Evolutionary conservation across 1,140 invertebrate genomes (phyloP).

Genomic region (Popillia japonica): DNA sequence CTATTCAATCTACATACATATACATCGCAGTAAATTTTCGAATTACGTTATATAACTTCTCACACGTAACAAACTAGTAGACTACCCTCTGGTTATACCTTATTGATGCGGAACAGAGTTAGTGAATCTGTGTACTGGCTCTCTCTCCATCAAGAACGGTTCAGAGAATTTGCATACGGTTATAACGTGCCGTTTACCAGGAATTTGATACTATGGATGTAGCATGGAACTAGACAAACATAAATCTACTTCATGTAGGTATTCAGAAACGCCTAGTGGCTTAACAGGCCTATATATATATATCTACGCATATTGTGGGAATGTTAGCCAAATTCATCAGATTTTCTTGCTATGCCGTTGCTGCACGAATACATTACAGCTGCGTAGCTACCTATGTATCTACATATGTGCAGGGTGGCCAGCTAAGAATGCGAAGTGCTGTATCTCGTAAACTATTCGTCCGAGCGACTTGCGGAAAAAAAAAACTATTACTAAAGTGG

Average conservation of each 20-base stretch:
- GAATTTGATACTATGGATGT: slow-evolving; percentile 8
- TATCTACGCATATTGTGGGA: background rate
- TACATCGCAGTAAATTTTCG: too few species aligned
- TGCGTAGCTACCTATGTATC: too few species aligned
- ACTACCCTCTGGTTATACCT: background rate
- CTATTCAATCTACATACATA: too few species aligned
- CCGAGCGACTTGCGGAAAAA: too few species aligned
- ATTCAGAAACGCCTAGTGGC: background rate
- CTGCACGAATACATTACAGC: too few species aligned
- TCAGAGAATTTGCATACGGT: slow-evolving; percentile 12
- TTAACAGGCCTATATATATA: background rate
- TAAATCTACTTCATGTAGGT: slow-evolving; percentile 9
- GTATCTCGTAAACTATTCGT: too few species aligned
- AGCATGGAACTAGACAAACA: slow-evolving; percentile 9
- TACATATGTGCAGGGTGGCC: too few species aligned
- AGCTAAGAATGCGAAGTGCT: too few species aligned
- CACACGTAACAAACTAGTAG: too few species aligned
- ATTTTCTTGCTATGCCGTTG: background rate
- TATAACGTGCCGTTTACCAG: background rate
- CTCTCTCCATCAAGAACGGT: background rate
- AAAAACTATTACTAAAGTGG: too few species aligned
- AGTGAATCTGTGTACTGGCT: background rate
- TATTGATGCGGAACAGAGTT: background rate
- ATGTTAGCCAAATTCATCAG: background rate
- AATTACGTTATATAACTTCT: too few species aligned